These are phyloP conservation scores for Aphelenchoides besseyi DNA, from an alignment of 1,140 invertebrate species.

Conservation along the genomic window DNA sequence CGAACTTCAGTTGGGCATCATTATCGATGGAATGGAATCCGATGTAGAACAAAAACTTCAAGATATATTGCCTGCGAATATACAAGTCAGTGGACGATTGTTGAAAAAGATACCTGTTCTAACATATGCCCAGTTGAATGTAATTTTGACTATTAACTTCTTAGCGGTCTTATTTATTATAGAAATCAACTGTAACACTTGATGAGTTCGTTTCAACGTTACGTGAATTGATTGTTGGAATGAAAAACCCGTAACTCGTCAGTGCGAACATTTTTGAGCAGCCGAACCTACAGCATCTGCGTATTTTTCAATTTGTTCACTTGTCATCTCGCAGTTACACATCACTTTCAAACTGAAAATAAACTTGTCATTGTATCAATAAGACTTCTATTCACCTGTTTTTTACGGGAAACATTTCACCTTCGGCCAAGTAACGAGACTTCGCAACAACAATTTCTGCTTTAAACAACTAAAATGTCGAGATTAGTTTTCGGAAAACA, in stretches of 20 bases:
- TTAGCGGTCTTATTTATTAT: not conserved
- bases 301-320: constrained; percentile 27
- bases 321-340: constrained; percentile 30
- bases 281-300: not conserved
- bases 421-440: constrained; percentile 53
- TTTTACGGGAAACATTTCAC: constrained; percentile 49
- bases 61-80: not conserved
- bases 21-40: not conserved
- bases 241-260: not conserved
- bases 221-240: not conserved
- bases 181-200: not conserved
- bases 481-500: constrained; percentile 19
- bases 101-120: constrained; percentile 23
- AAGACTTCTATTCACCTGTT: constrained; percentile 26
- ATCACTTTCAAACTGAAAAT: constrained; percentile 42
- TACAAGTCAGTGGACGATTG: constrained; percentile 16
- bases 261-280: not conserved
- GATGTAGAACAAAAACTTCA: not conserved
- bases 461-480: constrained; percentile 43
- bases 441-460: constrained; percentile 47
- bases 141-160: not conserved
- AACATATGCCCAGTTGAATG: constrained; percentile 26
- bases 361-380: not conserved
- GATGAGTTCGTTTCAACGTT: not conserved
- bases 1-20: constrained; percentile 7